Conservation (phyloP, 2,797 vertebrate genomes). For the Myotis myotis region DNA sequence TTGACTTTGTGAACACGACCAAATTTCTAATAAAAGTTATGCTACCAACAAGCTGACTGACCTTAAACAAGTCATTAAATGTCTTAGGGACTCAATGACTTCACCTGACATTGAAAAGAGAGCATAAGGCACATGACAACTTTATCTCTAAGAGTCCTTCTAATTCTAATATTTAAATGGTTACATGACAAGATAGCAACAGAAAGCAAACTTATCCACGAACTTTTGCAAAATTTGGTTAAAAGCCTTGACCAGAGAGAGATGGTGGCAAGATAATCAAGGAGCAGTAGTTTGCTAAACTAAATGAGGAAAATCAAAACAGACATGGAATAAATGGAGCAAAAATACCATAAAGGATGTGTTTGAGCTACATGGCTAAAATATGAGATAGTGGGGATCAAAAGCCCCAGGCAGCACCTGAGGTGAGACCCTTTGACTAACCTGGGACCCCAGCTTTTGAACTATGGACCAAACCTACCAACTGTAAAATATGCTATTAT, state of each 20-base stretch:
- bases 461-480: neutral
- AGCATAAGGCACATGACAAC: neutral
- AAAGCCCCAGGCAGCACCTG: neutral
- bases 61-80: neutral
- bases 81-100: neutral
- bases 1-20: neutral
- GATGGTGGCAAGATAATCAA: neutral
- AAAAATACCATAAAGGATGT: neutral
- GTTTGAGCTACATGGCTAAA: neutral
- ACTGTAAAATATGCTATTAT: neutral
- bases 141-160: neutral
- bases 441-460: neutral
- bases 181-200: too few species aligned
- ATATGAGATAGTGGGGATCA: neutral
- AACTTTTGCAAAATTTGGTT: too few species aligned
- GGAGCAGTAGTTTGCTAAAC: neutral
- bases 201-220: too few species aligned
- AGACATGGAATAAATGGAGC: neutral
- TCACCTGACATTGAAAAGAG: neutral
- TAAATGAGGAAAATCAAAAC: slow-evolving; percentile 4
- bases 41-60: neutral
- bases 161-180: neutral
- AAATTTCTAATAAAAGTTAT: neutral
- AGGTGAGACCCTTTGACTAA: neutral
- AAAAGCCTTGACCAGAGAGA: neutral